These are phyloP conservation scores for Pentalonia nigronervosa DNA, from an alignment of 1,140 invertebrate genomes.

Conservation along the genomic window DNA sequence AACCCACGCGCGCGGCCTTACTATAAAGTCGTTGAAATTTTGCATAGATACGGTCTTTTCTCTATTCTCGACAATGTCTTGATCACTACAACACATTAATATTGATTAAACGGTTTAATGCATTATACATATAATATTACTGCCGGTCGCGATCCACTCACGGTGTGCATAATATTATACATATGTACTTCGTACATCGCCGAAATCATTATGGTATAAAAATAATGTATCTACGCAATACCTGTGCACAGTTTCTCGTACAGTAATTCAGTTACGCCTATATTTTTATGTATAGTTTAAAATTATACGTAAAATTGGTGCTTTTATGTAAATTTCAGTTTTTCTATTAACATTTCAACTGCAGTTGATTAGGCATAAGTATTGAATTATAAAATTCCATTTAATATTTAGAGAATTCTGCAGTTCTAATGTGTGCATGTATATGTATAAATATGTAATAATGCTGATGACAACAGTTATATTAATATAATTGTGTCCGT, in stretches of 20 bases:
- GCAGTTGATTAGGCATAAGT: no score
- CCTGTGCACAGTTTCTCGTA: background rate
- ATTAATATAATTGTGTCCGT: no score
- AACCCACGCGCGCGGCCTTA: background rate
- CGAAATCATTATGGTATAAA: background rate
- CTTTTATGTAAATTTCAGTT: no score
- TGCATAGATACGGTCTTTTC: background rate
- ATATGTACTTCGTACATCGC: background rate
- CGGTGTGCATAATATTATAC: background rate
- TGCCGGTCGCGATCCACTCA: background rate
- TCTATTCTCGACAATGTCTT: background rate
- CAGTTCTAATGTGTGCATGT: no score
- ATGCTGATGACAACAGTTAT: no score
- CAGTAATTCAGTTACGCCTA: background rate
- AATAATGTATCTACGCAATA: background rate
- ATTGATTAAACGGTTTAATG: conserved; percentile 27
- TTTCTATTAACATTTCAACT: no score
- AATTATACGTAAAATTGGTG: no score
- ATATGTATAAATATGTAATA: no score
- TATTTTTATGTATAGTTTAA: no score
- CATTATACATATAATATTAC: background rate
- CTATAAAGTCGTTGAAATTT: conserved; percentile 12
- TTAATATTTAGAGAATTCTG: no score
- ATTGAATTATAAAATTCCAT: no score
- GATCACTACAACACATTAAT: background rate